These are phyloP conservation scores for Tenrec ecaudatus DNA, from an alignment of 2,113 vertebrate genomes.

Conservation along the genomic window DNA sequence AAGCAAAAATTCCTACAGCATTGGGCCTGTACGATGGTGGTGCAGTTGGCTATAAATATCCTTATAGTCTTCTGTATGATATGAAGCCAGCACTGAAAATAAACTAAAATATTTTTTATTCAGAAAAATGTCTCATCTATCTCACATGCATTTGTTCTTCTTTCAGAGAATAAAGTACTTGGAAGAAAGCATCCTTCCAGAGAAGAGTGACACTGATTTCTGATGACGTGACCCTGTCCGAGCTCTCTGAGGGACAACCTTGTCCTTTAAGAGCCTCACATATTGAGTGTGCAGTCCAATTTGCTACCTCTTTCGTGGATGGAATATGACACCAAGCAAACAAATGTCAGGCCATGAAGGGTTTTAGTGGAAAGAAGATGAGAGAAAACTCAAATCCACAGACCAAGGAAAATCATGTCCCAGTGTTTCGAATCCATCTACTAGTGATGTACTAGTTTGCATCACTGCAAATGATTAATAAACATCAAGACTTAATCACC, in stretches of 20 bases:
- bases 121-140: background rate
- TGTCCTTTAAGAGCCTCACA: background rate
- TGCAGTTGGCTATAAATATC: background rate
- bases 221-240: background rate
- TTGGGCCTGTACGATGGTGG: background rate
- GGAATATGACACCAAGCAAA: background rate
- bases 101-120: slow-evolving; percentile 8
- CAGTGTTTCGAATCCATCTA: background rate
- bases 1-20: background rate
- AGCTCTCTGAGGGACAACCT: background rate
- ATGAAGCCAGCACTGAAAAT: background rate
- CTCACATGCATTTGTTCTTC: background rate
- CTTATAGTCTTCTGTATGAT: slow-evolving; percentile 17
- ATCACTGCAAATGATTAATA: background rate
- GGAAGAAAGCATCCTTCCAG: background rate
- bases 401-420: background rate
- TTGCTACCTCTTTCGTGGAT: background rate
- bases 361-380: slow-evolving; percentile 27
- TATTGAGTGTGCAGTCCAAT: background rate
- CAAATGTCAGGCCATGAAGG: background rate
- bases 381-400: background rate
- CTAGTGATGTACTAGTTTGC: background rate
- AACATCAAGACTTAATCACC: background rate
- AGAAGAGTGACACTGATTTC: background rate
- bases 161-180: background rate